Evolutionary conservation across 1,140 invertebrate species (phyloP), one percentile per base, ranked within the genome.

Genomic region (Microplitis mediator): DNA sequence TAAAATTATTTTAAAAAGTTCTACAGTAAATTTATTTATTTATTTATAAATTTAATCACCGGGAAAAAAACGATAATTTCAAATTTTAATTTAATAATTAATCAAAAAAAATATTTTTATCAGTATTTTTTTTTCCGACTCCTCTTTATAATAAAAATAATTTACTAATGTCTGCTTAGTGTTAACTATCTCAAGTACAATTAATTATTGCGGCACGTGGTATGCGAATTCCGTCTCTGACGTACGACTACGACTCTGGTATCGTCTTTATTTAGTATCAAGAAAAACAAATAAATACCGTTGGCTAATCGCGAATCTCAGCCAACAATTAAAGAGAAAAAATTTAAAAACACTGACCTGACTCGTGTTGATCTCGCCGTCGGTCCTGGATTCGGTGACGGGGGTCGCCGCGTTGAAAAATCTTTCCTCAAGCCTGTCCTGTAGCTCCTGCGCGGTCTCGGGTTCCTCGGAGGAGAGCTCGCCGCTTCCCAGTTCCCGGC

Each of bases 361-460:
- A 82, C 90, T 92, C 51, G 90, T 91, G 76, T 91, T 91, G 68
- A 92, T 84, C 82, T 92, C 91, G 81, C 88, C 90, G 78, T 91
- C 90, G 14, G 89, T 91, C 75, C 89, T 88, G 32, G 90, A 91
- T 76, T 89, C 88, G 35, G 89, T 85, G 51, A 78, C 74, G 14
- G 87, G 89, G 54, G 89, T 89, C 56, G 89, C 88, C 4, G 89
- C 86, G 69, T 85, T 86, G 56, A 89, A 80, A 32, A 84, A 88
- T 1, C 81, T 79, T 32, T 87, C 89, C 79, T 91, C 90, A 45
- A 91, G 87, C 45, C 88, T 82, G 68, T 89, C 88, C 79, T 91
- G 91, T 6, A 86, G 66, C 34, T 88, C 79, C 35, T 87, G 81
- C 0, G 82, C 78, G 0, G 78, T 85, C 6, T 84, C 79, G 52